phyloP scores from a whole-genome alignment of 2,113 vertebrate genomes.

The Triplophysa rosa region DNA sequence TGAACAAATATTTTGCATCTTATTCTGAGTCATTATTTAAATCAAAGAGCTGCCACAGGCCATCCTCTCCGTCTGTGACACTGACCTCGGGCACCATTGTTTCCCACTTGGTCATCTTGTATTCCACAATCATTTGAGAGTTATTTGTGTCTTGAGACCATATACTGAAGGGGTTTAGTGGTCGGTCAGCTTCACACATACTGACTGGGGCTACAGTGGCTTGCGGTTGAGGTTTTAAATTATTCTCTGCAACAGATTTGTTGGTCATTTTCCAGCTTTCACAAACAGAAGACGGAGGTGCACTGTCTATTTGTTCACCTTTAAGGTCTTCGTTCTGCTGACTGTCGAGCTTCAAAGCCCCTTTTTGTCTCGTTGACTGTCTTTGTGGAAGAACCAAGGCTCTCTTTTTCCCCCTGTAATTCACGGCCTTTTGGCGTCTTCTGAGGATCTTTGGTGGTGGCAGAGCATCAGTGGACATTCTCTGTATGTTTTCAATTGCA shows the following conservation, averaged over 20 bases:
- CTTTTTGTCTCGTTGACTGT: slow-evolving; percentile 30
- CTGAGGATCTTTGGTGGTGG: slow-evolving; percentile 5
- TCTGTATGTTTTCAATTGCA: background rate
- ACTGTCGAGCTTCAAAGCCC: slow-evolving; percentile 16
- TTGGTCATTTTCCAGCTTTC: slow-evolving; percentile 10
- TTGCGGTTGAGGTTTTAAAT: slow-evolving; percentile 27
- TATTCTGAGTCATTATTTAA: slow-evolving; percentile 59
- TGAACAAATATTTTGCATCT: background rate
- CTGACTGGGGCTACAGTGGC: background rate
- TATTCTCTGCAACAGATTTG: slow-evolving; percentile 25
- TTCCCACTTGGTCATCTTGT: slow-evolving; percentile 51
- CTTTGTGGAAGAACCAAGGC: slow-evolving; percentile 57
- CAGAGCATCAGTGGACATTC: slow-evolving; percentile 9
- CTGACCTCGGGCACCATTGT: slow-evolving; percentile 23
- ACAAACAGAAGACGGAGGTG: slow-evolving; percentile 23
- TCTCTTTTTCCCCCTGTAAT: slow-evolving; percentile 57
- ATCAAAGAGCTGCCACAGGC: slow-evolving; percentile 72
- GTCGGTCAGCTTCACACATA: slow-evolving; percentile 32
- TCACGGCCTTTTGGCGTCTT: slow-evolving; percentile 38
- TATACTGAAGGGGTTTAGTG: slow-evolving; percentile 58
- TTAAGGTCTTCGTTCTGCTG: slow-evolving; percentile 11
- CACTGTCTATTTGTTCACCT: slow-evolving; percentile 19
- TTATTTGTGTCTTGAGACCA: slow-evolving; percentile 69
- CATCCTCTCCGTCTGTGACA: slow-evolving; percentile 35
- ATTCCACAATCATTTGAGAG: slow-evolving; percentile 40